Evolutionary conservation across 2,888 invertebrate species (phyloP), one percentile per base, ranked within the genome.

Genomic region (Drosophila anomelani): DNA sequence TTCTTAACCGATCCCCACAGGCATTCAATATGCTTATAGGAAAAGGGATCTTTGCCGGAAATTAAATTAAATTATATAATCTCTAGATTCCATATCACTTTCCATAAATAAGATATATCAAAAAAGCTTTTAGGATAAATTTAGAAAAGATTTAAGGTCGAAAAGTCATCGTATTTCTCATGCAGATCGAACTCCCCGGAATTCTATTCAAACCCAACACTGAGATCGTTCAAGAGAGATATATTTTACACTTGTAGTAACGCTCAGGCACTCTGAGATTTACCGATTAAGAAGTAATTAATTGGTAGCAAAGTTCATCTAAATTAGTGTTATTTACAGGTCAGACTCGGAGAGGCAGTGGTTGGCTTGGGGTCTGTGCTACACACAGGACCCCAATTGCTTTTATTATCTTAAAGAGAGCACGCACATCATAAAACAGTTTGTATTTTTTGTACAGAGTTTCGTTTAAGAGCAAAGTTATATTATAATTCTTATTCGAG

Each of bases 181-280:
- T 68, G 68, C 68, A 70, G 71, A 41, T 55, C n/a, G 46, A 38
- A 26, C 10, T 70, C 70, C 67, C 71, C 32, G 34, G 49, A 46
- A 32, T 56, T 70, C 71, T 36, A 47, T 41, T 41, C 41, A 60
- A 55, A 61, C 55, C 62, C 34, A 36, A 73, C 70, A 70, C 60
- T 17, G n/a, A 70, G 70, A 70, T 54, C 39, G 23, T 43, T 36
- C 26, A 26, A 13, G 10, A 49, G 41, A 60, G 17, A 17, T 47
- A 23, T 88, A 89, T 85, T 71, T 76, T 89, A 85, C 85, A 89
- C 78, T 89, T 85, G 89, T 85, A 89, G 39, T 60, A 44, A 73
- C 69, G 81, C 89, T 69, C 79, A 76, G 72, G 64, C 10, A 56
- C 61, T 58, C 80, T 71, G 73, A 60, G 68, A 43, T 56, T 59